These are phyloP conservation scores for Pachypsylla venusta DNA, from an alignment of 1,140 invertebrate genomes.

Conservation along the genomic window DNA sequence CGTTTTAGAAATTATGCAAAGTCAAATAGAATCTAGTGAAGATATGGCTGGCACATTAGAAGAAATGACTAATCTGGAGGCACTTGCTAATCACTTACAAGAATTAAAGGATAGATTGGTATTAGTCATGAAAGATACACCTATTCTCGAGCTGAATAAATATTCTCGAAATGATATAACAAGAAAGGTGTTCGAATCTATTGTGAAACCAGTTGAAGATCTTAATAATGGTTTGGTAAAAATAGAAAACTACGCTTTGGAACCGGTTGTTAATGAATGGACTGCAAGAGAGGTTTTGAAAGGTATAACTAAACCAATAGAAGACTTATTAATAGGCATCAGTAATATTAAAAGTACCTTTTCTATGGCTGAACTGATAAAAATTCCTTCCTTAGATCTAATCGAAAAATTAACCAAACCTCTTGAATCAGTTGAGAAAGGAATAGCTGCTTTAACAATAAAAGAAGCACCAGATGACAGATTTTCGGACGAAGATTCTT, in stretches of 20 bases:
- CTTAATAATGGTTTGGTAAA: not conserved
- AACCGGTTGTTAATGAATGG: constrained; percentile 5
- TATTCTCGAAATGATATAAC: constrained; percentile 3
- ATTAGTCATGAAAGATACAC: constrained; percentile 3
- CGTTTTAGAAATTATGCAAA: constrained; percentile 5
- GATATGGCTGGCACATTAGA: constrained; percentile 6
- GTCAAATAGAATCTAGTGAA: constrained; percentile 6
- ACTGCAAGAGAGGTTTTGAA: constrained; percentile 1
- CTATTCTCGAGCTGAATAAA: not conserved
- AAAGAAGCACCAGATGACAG: constrained; percentile 1
- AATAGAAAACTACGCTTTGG: not conserved
- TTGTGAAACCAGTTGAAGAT: not conserved
- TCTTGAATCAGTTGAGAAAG: not conserved
- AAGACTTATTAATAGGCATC: not conserved
- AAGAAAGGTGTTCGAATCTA: not conserved
- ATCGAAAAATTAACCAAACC: constrained; percentile 4
- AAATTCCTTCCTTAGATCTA: not conserved
- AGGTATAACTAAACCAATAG: constrained; percentile 4
- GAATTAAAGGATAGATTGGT: not conserved
- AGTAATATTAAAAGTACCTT: not conserved
- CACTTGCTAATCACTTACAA: not conserved
- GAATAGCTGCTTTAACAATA: not conserved
- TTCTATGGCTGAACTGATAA: constrained; percentile 5
- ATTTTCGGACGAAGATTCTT: constrained; percentile 4
- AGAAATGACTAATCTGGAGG: not conserved